Percentiles rank a stretch among this genome's conserved stretches.
These are phyloP conservation scores for Macrochelys suwanniensis DNA, from an alignment of 2,797 vertebrate genomes.

Conservation along the genomic window DNA sequence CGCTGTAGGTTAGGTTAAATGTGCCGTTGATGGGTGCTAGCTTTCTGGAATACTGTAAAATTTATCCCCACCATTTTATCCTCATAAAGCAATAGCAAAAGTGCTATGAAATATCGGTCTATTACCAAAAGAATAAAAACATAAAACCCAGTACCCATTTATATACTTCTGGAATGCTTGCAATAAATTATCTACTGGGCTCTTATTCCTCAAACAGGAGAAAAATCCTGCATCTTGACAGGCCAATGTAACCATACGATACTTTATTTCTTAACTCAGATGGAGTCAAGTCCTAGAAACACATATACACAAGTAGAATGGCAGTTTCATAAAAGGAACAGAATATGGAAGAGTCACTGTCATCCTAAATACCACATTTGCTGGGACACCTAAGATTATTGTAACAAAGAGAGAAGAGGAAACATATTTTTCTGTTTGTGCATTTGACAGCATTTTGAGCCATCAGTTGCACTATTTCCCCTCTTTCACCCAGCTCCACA, in stretches of 20 bases:
- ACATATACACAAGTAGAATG: rapidly evolving
- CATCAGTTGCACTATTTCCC: not conserved
- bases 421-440: not conserved
- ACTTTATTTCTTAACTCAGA: not conserved
- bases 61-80: not conserved
- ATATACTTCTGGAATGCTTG: not conserved
- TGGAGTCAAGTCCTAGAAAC: not conserved
- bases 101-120: not conserved
- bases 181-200: not conserved
- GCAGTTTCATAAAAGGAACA: not conserved
- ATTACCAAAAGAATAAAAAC: not conserved
- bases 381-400: not conserved
- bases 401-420: not conserved
- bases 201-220: not conserved
- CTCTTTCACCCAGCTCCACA: not conserved
- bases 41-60: not conserved
- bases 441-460: not conserved
- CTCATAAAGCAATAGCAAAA: not conserved
- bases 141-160: not conserved
- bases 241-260: not conserved
- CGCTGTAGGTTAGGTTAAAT: not conserved
- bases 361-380: not conserved
- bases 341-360: not conserved
- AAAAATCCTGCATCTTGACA: not conserved
- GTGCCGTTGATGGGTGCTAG: not conserved